phyloP scores from a whole-genome alignment of 2,797 vertebrate species.

The Myoxocephalus aenaeus region DNA sequence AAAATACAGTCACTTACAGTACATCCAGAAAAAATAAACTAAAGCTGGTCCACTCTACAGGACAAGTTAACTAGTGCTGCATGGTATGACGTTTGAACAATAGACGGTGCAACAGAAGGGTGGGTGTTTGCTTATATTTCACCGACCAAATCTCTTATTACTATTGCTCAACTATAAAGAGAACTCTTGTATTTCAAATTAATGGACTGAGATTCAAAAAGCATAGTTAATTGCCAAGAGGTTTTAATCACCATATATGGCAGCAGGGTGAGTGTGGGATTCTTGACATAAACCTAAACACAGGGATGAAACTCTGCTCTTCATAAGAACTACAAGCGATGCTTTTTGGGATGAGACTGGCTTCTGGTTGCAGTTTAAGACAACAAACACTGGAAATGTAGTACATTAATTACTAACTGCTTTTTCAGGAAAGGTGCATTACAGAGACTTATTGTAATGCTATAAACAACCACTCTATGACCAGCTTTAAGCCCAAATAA shows the following conservation, averaged over 20 bases:
- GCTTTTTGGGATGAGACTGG: slow-evolving; percentile 15
- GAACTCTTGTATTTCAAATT: slow-evolving; percentile 19
- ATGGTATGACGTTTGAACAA: slow-evolving; percentile 15
- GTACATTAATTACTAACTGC: background rate
- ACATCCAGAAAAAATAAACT: background rate
- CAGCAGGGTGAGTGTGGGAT: slow-evolving; percentile 17
- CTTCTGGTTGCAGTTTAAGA: too few relatives aligned
- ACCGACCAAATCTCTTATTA: slow-evolving; percentile 8
- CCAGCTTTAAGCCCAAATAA: slow-evolving; percentile 3
- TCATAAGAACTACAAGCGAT: slow-evolving; percentile 19
- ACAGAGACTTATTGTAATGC: background rate
- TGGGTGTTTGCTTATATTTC: slow-evolving; percentile 18
- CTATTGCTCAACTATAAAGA: background rate
- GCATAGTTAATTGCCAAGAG: slow-evolving; percentile 14
- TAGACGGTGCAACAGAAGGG: background rate
- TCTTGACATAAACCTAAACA: slow-evolving; percentile 43
- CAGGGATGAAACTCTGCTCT: slow-evolving; percentile 22
- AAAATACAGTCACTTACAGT: background rate
- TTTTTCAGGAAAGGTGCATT: slow-evolving; percentile 7
- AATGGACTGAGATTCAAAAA: slow-evolving; percentile 36
- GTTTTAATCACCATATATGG: slow-evolving; percentile 46
- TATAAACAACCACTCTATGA: background rate
- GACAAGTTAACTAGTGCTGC: background rate
- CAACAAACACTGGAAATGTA: slow-evolving; percentile 14
- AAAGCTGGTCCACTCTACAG: background rate